Percentiles rank a stretch among this genome's conserved stretches.
phyloP scores from a whole-genome alignment of 2,888 invertebrate species.

The Microctonus aethiopoides region DNA sequence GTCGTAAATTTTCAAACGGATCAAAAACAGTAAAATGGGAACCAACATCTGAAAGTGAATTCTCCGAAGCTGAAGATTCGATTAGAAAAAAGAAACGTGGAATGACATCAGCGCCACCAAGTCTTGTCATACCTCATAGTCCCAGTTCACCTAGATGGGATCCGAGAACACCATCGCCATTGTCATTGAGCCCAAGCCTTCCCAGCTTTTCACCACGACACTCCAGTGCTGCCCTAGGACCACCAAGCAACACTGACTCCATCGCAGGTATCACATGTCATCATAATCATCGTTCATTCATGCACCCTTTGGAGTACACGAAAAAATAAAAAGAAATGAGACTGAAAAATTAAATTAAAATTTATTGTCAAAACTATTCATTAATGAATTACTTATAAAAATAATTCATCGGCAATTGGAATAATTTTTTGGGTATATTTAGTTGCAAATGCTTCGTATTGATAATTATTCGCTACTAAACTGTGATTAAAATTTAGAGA shows the following conservation, averaged over 20 bases:
- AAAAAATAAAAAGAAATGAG: constrained; percentile 20
- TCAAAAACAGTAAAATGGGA: constrained; percentile 72
- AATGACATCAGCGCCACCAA: constrained; percentile 48
- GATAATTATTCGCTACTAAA: constrained; percentile 4
- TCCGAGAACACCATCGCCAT: constrained; percentile 70
- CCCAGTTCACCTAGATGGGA: constrained; percentile 63
- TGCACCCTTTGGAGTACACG: constrained; percentile 4
- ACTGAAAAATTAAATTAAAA: background rate
- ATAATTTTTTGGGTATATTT: background rate
- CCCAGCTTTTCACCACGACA: constrained; percentile 71
- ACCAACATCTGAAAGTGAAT: constrained; percentile 74
- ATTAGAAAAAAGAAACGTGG: constrained; percentile 59
- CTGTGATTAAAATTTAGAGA: constrained; percentile 8
- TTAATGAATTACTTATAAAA: background rate
- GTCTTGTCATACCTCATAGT: constrained; percentile 57
- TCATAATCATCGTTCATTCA: constrained; percentile 30
- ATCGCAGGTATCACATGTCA: constrained; percentile 55
- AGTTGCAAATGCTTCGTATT: constrained; percentile 14
- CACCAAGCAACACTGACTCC: constrained; percentile 64
- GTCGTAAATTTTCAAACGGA: constrained; percentile 41
- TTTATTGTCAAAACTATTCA: background rate
- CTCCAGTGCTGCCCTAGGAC: constrained; percentile 59
- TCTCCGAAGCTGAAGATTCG: constrained; percentile 71
- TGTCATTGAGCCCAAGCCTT: constrained; percentile 72
- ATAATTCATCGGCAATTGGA: constrained; percentile 21